These are phyloP conservation scores for Prunella fulvescens DNA, from an alignment of 2,113 vertebrate species.

Conservation along the genomic window DNA sequence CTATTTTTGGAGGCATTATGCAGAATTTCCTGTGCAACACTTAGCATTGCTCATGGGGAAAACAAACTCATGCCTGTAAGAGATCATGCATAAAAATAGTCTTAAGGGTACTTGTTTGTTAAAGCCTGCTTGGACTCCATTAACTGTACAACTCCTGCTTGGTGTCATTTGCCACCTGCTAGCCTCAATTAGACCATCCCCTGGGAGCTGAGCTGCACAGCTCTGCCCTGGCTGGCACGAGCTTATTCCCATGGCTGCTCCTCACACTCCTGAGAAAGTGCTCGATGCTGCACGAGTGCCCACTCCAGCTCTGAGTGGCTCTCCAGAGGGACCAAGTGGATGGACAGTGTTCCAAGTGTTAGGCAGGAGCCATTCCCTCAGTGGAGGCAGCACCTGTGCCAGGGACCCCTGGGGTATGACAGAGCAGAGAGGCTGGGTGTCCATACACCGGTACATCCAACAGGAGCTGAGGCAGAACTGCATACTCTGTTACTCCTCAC, in stretches of 20 bases:
- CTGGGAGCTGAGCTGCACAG: background rate
- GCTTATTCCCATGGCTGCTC: background rate
- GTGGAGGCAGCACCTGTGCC: background rate
- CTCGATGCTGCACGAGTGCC: rapidly evolving
- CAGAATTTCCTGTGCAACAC: background rate
- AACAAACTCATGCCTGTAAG: background rate
- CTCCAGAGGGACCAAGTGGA: background rate
- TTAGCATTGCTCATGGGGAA: background rate
- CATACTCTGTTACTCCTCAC: background rate
- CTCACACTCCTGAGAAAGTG: rapidly evolving
- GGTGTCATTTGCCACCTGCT: background rate
- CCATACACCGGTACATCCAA: rapidly evolving
- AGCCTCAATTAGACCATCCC: background rate
- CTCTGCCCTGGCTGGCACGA: background rate
- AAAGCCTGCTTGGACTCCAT: background rate
- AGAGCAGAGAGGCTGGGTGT: background rate
- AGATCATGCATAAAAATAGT: background rate
- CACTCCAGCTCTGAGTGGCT: background rate
- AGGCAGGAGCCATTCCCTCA: background rate
- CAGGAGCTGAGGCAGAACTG: background rate
- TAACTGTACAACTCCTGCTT: background rate
- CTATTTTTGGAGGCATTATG: background rate
- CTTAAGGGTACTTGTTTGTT: background rate
- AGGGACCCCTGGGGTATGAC: background rate
- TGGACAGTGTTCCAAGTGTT: background rate